phyloP scores from a whole-genome alignment of 1,140 invertebrate genomes.

The Vanessa tameamea region DNA sequence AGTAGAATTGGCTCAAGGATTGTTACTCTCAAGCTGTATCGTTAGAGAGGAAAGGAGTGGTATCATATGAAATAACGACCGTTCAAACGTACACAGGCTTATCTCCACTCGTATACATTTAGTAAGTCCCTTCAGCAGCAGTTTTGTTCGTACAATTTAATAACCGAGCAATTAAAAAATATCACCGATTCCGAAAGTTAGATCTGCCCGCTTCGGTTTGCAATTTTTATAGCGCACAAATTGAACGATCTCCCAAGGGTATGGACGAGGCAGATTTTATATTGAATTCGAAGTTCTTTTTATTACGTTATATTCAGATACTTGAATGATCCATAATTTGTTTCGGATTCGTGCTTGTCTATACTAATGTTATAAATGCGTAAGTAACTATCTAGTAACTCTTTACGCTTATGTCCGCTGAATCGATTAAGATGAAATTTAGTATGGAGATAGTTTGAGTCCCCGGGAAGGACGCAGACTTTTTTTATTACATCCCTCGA shows the following conservation, averaged over 20 bases:
- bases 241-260: conserved; percentile 18
- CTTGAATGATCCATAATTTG: neutral
- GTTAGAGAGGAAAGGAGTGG: neutral
- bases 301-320: neutral
- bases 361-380: too few species aligned
- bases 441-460: too few species aligned
- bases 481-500: too few species aligned
- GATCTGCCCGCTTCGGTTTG: conserved; percentile 6
- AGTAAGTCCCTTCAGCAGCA: neutral
- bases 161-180: conserved; percentile 22
- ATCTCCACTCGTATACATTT: neutral
- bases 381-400: too few species aligned
- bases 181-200: conserved; percentile 15
- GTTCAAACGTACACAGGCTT: neutral
- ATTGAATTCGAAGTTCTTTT: conserved; percentile 6
- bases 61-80: neutral
- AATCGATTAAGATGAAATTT: too few species aligned
- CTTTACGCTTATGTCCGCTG: too few species aligned
- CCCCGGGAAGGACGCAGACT: too few species aligned
- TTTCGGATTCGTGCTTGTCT: neutral
- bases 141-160: conserved; percentile 5
- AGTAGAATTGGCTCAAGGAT: too few species aligned
- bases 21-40: too few species aligned
- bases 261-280: neutral
- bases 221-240: conserved; percentile 24